Conservation (phyloP, 2,888 invertebrate genomes). For the Meloe dianella region DNA sequence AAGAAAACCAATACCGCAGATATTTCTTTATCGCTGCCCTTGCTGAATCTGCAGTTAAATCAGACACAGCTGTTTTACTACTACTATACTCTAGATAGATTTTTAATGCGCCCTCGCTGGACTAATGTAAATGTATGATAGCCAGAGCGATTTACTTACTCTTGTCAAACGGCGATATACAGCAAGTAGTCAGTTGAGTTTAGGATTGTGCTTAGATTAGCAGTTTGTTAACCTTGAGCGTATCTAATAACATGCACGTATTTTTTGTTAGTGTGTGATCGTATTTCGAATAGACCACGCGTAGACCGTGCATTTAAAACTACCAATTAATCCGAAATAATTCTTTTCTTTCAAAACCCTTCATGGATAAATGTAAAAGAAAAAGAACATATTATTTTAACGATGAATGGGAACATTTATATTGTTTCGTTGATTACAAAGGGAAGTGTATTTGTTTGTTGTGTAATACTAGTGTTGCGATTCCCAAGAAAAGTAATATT, state of each 20-base stretch:
- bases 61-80: too few relatives aligned
- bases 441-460: conserved; percentile 35
- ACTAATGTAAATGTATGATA: conserved; percentile 22
- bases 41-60: too few relatives aligned
- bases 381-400: conserved; percentile 34
- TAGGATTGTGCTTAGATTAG: conserved; percentile 29
- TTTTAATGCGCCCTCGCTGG: conserved; percentile 25
- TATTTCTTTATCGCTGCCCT: too few relatives aligned
- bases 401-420: conserved; percentile 33
- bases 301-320: conserved; percentile 28
- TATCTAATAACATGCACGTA: conserved; percentile 26
- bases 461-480: conserved; percentile 24
- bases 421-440: conserved; percentile 36
- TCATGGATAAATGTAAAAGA: conserved; percentile 27
- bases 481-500: too few relatives aligned
- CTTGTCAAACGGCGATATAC: conserved; percentile 23
- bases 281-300: conserved; percentile 28
- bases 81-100: too few relatives aligned
- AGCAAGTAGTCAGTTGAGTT: conserved; percentile 27
- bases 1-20: too few relatives aligned
- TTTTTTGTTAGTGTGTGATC: conserved; percentile 27
- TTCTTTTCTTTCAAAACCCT: conserved; percentile 25
- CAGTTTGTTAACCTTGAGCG: conserved; percentile 28
- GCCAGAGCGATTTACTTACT: conserved; percentile 14
- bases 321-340: conserved; percentile 27